Percentiles rank a stretch among this genome's conserved stretches.
phyloP scores from a whole-genome alignment of 2,797 vertebrate genomes.

The Lates japonicus region DNA sequence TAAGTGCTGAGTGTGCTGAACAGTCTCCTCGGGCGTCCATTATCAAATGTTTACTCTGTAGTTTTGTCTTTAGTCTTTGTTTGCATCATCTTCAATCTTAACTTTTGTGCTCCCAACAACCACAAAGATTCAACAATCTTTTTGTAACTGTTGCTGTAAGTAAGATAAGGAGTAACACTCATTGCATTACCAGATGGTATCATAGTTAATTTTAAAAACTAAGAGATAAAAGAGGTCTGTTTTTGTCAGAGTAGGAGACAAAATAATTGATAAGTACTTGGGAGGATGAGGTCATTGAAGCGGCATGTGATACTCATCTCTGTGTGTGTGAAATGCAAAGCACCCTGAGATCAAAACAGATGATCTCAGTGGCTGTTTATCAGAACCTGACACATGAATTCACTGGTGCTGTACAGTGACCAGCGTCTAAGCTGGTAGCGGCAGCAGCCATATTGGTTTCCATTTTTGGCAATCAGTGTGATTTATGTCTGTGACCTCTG shows the following conservation, averaged over 20 bases:
- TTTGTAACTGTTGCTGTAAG: neutral
- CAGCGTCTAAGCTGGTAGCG: neutral
- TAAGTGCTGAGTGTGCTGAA: neutral
- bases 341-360: neutral
- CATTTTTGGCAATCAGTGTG: constrained; percentile 33
- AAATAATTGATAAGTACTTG: constrained; percentile 50
- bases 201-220: constrained; percentile 29
- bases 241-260: constrained; percentile 39
- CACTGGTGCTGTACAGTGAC: neutral
- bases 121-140: neutral
- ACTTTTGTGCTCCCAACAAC: constrained; percentile 8
- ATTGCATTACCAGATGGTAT: constrained; percentile 11
- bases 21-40: neutral
- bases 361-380: constrained; percentile 25
- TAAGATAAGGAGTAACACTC: constrained; percentile 22
- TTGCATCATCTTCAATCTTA: constrained; percentile 8
- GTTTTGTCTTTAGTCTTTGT: constrained; percentile 33
- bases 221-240: constrained; percentile 40
- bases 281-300: constrained; percentile 23
- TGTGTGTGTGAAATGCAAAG: constrained; percentile 22
- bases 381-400: constrained; percentile 7
- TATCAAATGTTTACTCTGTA: constrained; percentile 27
- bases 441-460: neutral
- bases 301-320: constrained; percentile 6
- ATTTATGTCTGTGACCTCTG: neutral